Evolutionary conservation across 2,888 invertebrate genomes (phyloP).

Genomic region (Polyommatus icarus): DNA sequence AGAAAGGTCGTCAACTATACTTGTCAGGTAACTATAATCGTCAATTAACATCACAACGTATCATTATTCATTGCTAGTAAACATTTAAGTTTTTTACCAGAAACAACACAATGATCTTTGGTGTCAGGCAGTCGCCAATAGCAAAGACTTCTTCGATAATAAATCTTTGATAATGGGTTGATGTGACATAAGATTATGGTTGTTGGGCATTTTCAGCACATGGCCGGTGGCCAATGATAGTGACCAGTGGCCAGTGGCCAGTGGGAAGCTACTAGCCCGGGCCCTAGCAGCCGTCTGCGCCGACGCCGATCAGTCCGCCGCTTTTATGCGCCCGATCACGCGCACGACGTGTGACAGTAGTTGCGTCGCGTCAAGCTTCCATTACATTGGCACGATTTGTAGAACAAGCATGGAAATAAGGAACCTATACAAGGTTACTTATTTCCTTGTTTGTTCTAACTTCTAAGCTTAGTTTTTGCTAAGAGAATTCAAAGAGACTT

Average conservation of each 20-base stretch:
- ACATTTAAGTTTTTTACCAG: too few relatives aligned
- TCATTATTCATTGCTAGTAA: too few relatives aligned
- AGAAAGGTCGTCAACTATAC: not conserved
- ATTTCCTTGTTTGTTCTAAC: too few relatives aligned
- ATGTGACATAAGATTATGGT: not conserved
- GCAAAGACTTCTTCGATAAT: too few relatives aligned
- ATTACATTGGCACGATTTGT: not conserved
- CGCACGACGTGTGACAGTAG: conserved; percentile 3
- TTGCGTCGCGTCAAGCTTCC: not conserved
- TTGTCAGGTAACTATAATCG: not conserved
- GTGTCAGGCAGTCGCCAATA: too few relatives aligned
- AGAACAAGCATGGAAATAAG: not conserved
- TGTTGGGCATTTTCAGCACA: not conserved
- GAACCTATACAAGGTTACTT: too few relatives aligned
- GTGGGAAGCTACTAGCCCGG: not conserved
- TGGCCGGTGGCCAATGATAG: not conserved
- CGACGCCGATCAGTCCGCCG: not conserved
- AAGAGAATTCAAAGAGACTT: not conserved
- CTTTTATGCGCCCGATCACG: conserved; percentile 10
- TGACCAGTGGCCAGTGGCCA: not conserved
- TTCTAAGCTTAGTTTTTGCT: too few relatives aligned
- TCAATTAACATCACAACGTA: not conserved
- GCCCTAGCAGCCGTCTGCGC: not conserved
- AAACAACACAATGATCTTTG: too few relatives aligned
- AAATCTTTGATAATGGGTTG: too few relatives aligned